Evolutionary conservation across 2,113 vertebrate genomes (phyloP).

Genomic region (Sapajus apella): DNA sequence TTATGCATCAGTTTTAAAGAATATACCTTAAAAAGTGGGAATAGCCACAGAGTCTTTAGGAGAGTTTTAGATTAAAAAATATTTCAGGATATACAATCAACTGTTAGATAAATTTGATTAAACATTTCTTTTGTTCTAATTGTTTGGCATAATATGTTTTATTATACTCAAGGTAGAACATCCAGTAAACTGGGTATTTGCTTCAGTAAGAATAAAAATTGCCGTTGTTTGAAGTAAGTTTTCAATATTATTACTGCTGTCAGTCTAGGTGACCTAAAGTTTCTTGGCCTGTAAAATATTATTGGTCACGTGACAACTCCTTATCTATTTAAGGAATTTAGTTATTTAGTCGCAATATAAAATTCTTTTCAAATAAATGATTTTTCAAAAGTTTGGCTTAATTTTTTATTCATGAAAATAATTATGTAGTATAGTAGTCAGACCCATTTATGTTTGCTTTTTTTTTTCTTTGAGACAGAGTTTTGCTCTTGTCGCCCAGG

Average conservation of each 20-base stretch:
- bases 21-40: not conserved
- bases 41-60: not conserved
- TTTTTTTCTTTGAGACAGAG: too few relatives aligned
- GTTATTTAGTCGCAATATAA: not conserved
- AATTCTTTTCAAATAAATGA: not conserved
- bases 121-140: not conserved
- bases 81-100: not conserved
- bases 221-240: not conserved
- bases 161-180: not conserved
- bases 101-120: not conserved
- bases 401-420: not conserved
- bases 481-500: too few relatives aligned
- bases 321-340: not conserved
- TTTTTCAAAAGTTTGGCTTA: not conserved
- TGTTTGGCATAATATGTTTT: not conserved
- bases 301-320: not conserved
- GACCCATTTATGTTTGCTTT: too few relatives aligned
- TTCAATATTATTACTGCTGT: not conserved
- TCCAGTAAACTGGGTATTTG: not conserved
- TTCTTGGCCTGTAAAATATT: not conserved
- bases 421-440: not conserved
- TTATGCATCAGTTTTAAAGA: not conserved
- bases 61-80: not conserved
- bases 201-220: not conserved
- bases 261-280: not conserved